These are phyloP conservation scores for Cebidichthys violaceus DNA, from an alignment of 2,113 vertebrate species.

Conservation along the genomic window DNA sequence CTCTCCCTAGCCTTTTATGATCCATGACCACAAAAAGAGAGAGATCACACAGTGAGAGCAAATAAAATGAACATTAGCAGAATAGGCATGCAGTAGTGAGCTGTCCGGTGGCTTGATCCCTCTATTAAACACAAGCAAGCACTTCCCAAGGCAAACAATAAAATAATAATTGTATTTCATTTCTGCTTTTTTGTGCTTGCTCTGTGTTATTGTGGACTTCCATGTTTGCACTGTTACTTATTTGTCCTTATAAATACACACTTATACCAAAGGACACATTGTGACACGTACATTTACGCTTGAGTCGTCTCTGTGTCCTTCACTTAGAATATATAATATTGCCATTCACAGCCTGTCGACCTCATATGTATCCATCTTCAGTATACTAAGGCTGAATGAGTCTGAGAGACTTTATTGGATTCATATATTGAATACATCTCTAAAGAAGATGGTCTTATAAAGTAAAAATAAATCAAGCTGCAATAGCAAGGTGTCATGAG, in stretches of 20 bases:
- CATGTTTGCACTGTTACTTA: not conserved
- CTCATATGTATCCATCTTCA: not conserved
- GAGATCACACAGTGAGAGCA: slow-evolving; percentile 33
- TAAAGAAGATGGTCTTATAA: not conserved
- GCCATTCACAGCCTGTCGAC: not conserved
- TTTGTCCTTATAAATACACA: not conserved
- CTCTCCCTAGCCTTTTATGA: slow-evolving; percentile 57
- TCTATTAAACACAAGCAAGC: slow-evolving; percentile 14
- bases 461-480: not conserved
- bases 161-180: not conserved
- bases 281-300: not conserved
- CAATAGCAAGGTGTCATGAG: not conserved
- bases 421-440: not conserved
- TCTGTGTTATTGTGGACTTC: not conserved
- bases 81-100: slow-evolving; percentile 40
- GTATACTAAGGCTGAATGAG: not conserved
- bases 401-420: not conserved
- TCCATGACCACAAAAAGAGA: slow-evolving; percentile 52
- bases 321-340: not conserved
- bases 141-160: slow-evolving; percentile 34
- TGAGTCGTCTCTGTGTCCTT: not conserved
- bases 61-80: slow-evolving; percentile 56
- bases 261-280: not conserved
- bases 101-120: slow-evolving; percentile 30
- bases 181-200: slow-evolving; percentile 1